Evolutionary conservation across 1,140 invertebrate species (phyloP).

Genomic region (Drosophila sturtevanti): DNA sequence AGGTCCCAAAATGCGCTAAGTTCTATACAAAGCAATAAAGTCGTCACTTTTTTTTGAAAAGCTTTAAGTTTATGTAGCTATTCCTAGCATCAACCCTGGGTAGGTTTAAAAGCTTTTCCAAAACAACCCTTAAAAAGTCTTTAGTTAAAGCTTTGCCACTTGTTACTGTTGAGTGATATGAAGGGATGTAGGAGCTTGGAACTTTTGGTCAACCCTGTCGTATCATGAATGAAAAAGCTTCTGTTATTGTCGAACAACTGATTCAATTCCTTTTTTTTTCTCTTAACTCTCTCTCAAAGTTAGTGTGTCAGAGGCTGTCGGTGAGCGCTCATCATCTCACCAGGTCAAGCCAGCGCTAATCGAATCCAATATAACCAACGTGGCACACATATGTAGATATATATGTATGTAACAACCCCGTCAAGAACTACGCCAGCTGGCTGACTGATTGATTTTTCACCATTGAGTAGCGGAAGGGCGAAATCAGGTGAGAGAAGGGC

Average conservation of each 20-base stretch:
- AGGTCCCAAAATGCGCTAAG: no score
- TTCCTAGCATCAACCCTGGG: background rate
- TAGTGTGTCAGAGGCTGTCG: conserved; percentile 61
- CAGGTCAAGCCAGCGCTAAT: background rate
- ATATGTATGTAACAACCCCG: conserved; percentile 4
- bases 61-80: conserved; percentile 2
- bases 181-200: background rate
- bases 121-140: background rate
- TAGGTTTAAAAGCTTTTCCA: no score
- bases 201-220: background rate
- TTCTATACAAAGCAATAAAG: no score
- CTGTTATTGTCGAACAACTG: background rate
- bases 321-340: conserved; percentile 36
- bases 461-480: conserved; percentile 5
- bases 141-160: no score
- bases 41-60: conserved; percentile 21
- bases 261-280: background rate
- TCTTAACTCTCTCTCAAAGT: conserved; percentile 4
- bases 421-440: conserved; percentile 57
- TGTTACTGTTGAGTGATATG: background rate
- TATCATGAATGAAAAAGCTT: background rate
- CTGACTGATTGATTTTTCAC: conserved; percentile 69
- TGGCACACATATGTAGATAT: conserved; percentile 16
- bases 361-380: conserved; percentile 10
- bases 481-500: background rate